Conservation (phyloP, 2,113 vertebrate genomes). For the Gambusia holbrooki region DNA sequence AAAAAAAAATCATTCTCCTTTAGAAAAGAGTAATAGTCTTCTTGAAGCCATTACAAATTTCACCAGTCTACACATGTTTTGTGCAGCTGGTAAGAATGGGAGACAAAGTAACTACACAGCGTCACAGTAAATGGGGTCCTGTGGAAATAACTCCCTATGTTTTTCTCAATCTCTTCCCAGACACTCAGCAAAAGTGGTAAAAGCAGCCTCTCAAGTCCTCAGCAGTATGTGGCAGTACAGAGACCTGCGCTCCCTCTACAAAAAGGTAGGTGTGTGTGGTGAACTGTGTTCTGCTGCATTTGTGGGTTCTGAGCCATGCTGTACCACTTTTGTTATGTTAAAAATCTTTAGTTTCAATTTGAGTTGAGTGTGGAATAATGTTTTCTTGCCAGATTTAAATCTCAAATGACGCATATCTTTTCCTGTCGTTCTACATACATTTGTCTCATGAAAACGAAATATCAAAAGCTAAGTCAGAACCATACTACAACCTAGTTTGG, state of each 20-base stretch:
- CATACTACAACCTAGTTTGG: not conserved
- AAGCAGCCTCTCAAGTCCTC: constrained; percentile 99
- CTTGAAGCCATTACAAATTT: constrained; percentile 30
- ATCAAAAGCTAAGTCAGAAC: not conserved
- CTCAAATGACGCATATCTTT: not conserved
- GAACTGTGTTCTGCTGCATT: not conserved
- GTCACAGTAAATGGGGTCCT: constrained; percentile 22
- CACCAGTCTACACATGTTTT: constrained; percentile 11
- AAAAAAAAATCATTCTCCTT: constrained; percentile 34
- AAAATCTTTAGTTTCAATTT: too few species aligned
- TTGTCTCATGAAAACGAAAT: not conserved
- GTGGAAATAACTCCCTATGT: constrained; percentile 32
- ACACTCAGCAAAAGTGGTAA: constrained; percentile 98
- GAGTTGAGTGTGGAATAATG: not conserved
- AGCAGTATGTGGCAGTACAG: constrained; percentile 99
- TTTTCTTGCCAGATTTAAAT: not conserved
- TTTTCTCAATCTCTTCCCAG: constrained; percentile 74
- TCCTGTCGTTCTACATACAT: not conserved
- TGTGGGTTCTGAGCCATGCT: not conserved
- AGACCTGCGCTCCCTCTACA: constrained; percentile 98
- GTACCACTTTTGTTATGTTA: not conserved
- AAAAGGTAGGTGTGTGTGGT: constrained; percentile 87
- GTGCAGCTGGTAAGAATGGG: constrained; percentile 28
- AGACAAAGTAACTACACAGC: constrained; percentile 21
- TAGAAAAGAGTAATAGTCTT: constrained; percentile 48